phyloP scores from a whole-genome alignment of 2,888 invertebrate genomes.

The Boloria selene region DNA sequence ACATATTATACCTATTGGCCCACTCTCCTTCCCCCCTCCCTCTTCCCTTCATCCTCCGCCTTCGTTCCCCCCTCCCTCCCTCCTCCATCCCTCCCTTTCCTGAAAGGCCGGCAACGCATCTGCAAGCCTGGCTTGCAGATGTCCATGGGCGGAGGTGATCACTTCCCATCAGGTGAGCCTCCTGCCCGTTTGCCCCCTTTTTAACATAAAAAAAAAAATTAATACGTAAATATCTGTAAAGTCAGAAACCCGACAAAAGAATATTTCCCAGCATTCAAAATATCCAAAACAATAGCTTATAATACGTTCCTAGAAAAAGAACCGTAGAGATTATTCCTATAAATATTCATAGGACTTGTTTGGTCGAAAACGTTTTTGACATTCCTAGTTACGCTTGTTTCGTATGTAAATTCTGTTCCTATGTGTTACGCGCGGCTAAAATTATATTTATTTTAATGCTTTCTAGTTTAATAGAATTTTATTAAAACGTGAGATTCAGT shows the following conservation, averaged over 20 bases:
- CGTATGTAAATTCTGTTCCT: constrained; percentile 31
- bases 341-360: constrained; percentile 34
- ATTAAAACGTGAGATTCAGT: too few species aligned
- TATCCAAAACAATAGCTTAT: constrained; percentile 16
- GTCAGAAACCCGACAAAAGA: neutral
- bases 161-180: too few species aligned
- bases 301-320: constrained; percentile 15
- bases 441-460: neutral
- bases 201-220: too few species aligned
- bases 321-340: constrained; percentile 20
- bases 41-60: too few species aligned
- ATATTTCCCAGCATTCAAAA: neutral
- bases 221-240: neutral
- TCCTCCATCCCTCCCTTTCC: too few species aligned
- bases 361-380: constrained; percentile 22
- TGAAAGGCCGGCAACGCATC: too few species aligned
- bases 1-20: too few species aligned
- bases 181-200: too few species aligned
- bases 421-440: constrained; percentile 6
- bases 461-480: constrained; percentile 1
- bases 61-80: too few species aligned
- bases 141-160: too few species aligned
- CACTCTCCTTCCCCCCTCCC: too few species aligned
- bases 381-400: constrained; percentile 34
- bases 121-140: too few species aligned